phyloP scores from a whole-genome alignment of 2,888 invertebrate genomes.

The Leucophenga montana region DNA sequence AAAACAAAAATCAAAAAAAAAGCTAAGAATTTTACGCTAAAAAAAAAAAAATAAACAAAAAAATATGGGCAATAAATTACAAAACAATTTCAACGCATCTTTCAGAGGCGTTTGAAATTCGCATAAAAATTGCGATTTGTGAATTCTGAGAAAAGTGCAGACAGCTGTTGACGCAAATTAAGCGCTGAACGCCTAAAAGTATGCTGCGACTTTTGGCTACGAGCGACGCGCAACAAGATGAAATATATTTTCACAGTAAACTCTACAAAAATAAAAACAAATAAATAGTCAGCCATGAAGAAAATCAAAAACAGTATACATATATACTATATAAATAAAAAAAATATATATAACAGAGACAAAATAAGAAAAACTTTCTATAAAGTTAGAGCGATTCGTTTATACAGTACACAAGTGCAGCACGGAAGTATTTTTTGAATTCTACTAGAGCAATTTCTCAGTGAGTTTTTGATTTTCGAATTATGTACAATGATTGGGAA shows the following conservation, averaged over 20 bases:
- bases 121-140: constrained; percentile 44
- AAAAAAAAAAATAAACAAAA: neutral
- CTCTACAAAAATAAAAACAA: constrained; percentile 61
- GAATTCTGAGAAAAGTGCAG: constrained; percentile 43
- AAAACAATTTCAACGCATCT: constrained; percentile 49
- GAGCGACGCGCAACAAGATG: constrained; percentile 50
- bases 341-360: constrained; percentile 47
- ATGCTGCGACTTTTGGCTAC: too few species aligned
- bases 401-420: neutral
- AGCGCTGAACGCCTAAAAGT: constrained; percentile 24
- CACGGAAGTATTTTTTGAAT: too few species aligned
- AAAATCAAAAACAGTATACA: neutral
- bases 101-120: neutral
- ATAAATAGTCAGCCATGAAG: neutral
- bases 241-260: constrained; percentile 62
- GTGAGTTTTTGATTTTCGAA: too few species aligned
- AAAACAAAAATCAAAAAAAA: neutral
- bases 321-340: neutral
- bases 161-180: constrained; percentile 30
- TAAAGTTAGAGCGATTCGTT: neutral
- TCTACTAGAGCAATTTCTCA: too few species aligned
- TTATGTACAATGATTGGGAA: too few species aligned
- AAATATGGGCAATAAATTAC: constrained; percentile 49
- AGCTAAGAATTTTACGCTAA: neutral
- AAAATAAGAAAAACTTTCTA: neutral